Base-by-base conservation (phyloP, 2,888 invertebrate genomes). In the Lymantria monacha region DNA sequence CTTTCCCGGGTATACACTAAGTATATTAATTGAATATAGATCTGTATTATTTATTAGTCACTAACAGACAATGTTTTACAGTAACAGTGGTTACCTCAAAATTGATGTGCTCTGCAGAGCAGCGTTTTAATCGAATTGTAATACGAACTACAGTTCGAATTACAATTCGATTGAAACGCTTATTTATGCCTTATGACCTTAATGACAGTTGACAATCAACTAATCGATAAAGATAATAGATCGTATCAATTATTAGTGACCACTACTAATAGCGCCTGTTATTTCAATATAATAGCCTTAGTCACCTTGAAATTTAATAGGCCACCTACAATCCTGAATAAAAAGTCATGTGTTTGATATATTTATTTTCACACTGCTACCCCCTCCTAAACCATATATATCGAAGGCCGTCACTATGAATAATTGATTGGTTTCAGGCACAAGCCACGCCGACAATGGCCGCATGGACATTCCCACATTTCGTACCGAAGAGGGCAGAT, bases 401-500 rank as follows among this genome's bases (percentile, higher is more conserved):
- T 56, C 66, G 83, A 87, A 88, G 87, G 90, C 70, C 85, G 62
- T 55, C 60, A 66, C 64, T 69, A 54, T 90, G 79, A 89, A 90
- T 90, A 86, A 87, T 89, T 86, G 74, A 89, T 87, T 80, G 78
- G 42, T 89, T 91, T 82, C 85, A 91, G 90, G 81, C 79, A 75
- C 77, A 60, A 76, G 66, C 73, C 71, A 79, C 71, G 76, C 74
- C 57, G 74, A 77, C 70, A 92, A 93, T 68, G 92, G 90, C 63
- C 93, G 93, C 64, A 83, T 85, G 79, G 95, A 95, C 82, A 95
- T 96, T 92, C 96, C 96, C 66, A 94, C 95, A 79, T 96, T 97
- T 86, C 95, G 94, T 78, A 95, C 96, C 44, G 97, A 97, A 76
- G 97, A 97, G 84, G 97, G 97, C 74, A 95, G 95, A 89, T 97